phyloP scores from a whole-genome alignment of 1,140 invertebrate species.

The Drosophila arawakana region DNA sequence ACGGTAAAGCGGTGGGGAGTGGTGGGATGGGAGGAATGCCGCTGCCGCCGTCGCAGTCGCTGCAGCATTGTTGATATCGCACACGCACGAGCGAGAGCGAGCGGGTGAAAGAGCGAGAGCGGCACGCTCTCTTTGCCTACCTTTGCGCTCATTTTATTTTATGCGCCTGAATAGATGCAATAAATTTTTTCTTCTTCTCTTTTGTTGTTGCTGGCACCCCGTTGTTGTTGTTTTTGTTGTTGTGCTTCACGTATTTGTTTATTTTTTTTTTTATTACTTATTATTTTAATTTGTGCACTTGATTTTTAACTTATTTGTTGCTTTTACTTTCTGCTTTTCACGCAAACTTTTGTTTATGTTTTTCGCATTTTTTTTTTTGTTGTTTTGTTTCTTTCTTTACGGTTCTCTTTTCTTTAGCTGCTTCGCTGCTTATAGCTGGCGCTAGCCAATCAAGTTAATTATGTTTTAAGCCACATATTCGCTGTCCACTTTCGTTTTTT shows the following conservation, averaged over 20 bases:
- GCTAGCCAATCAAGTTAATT: conserved; percentile 11
- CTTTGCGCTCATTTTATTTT: conserved; percentile 80
- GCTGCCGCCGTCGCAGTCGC: conserved; percentile 9
- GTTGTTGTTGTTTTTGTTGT: conserved; percentile 5
- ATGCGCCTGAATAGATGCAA: conserved; percentile 76
- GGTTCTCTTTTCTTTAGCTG: background rate
- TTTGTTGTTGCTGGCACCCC: conserved; percentile 24
- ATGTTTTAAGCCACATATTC: conserved; percentile 16
- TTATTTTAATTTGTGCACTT: background rate
- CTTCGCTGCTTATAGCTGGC: conserved; percentile 1
- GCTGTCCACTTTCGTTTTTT: conserved; percentile 9
- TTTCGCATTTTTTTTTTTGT: conserved; percentile 10
- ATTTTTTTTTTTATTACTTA: background rate
- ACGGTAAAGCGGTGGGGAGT: no score
- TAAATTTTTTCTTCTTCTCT: conserved; percentile 43
- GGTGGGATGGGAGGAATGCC: no score
- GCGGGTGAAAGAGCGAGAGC: conserved; percentile 18
- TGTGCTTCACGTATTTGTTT: conserved; percentile 1
- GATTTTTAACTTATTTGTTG: conserved; percentile 19
- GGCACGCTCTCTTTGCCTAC: conserved; percentile 64
- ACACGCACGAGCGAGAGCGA: conserved; percentile 22
- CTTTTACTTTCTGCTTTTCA: background rate
- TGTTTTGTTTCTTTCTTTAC: conserved; percentile 9
- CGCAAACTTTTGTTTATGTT: conserved; percentile 4
- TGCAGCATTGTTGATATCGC: conserved; percentile 52